Evolutionary conservation across 64 coral and sea anemone species (phyloP).

Genomic region (Porites australiensis): DNA sequence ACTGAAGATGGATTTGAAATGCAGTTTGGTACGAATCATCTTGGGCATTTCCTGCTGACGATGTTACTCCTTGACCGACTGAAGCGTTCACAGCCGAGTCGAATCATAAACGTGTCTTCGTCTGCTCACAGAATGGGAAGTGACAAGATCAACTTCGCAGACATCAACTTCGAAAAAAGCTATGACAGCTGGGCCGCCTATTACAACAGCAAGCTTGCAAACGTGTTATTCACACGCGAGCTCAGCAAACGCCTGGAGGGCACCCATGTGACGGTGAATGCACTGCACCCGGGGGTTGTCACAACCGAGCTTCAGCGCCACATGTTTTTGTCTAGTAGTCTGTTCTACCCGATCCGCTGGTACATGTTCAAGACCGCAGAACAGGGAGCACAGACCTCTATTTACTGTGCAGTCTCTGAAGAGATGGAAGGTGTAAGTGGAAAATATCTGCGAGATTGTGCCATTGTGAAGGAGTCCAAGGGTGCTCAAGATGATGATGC

Average conservation of each 20-base stretch:
- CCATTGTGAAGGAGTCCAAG: conserved; percentile 30
- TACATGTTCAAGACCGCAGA: conserved; percentile 43
- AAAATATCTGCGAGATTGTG: conserved; percentile 83
- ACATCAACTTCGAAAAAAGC: conserved; percentile 46
- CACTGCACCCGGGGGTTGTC: conserved; percentile 75
- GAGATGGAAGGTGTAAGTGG: conserved; percentile 71
- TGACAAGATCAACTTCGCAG: conserved; percentile 59
- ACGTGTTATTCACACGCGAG: conserved; percentile 86
- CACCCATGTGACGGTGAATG: conserved; percentile 80
- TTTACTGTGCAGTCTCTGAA: conserved; percentile 87
- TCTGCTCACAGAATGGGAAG: neutral
- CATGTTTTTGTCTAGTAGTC: neutral
- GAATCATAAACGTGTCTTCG: conserved; percentile 27
- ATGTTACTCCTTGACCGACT: neutral
- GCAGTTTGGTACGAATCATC: conserved; percentile 24
- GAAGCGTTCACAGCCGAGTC: conserved; percentile 1
- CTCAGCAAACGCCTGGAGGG: conserved; percentile 67
- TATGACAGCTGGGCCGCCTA: conserved; percentile 48
- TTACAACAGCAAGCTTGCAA: conserved; percentile 75
- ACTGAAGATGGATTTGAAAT: conserved; percentile 23
- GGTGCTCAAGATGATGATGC: conserved; percentile 73
- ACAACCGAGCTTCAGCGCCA: conserved; percentile 68
- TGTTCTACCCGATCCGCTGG: neutral
- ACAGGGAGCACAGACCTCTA: conserved; percentile 84
- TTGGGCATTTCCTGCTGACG: conserved; percentile 11